Evolutionary conservation across 2,888 invertebrate genomes (phyloP).

Genomic region (Tromatobia lineatoria): DNA sequence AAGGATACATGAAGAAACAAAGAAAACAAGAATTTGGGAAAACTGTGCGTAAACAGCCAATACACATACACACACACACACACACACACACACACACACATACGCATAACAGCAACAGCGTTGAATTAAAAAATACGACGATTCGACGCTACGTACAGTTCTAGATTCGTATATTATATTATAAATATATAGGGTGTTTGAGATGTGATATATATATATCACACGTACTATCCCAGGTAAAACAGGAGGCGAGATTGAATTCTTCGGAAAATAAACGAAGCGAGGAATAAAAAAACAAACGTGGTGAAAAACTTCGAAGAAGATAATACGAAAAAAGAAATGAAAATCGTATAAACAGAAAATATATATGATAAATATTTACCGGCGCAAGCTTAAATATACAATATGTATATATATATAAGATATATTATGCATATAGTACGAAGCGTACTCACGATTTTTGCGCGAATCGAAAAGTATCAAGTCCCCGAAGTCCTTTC

Average conservation of each 20-base stretch:
- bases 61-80: conserved; percentile 50
- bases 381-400: conserved; percentile 78
- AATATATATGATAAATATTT: conserved; percentile 68
- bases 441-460: conserved; percentile 48
- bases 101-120: conserved; percentile 39
- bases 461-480: conserved; percentile 57
- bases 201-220: conserved; percentile 68
- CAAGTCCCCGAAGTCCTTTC: conserved; percentile 69
- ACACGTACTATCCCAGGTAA: conserved; percentile 77
- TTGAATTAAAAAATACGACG: conserved; percentile 44
- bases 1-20: conserved; percentile 72
- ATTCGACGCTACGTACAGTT: conserved; percentile 72
- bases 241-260: conserved; percentile 40
- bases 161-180: conserved; percentile 79
- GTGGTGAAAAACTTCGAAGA: conserved; percentile 51
- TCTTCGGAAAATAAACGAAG: conserved; percentile 58
- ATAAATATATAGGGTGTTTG: conserved; percentile 70
- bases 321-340: conserved; percentile 35
- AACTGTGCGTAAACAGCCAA: conserved; percentile 59
- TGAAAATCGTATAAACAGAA: conserved; percentile 56
- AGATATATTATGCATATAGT: conserved; percentile 67
- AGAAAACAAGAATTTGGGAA: conserved; percentile 17
- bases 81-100: background rate
- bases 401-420: conserved; percentile 67
- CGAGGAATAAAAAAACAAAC: conserved; percentile 45